Evolutionary conservation across 2,888 invertebrate genomes (phyloP), one percentile per base, ranked within the genome.

Genomic region (Zhuqinia jingwanae): DNA sequence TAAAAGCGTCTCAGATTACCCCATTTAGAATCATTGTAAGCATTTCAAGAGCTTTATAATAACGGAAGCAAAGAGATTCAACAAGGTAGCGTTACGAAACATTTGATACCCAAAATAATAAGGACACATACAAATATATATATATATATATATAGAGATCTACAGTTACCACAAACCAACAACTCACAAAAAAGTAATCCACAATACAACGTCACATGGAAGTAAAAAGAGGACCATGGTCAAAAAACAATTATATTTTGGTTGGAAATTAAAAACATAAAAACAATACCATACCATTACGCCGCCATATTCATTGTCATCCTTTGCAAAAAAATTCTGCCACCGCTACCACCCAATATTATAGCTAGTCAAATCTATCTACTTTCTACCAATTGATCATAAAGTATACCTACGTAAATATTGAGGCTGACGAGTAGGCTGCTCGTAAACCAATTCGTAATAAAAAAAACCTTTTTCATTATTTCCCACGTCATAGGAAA

Each of bases 131-230:
- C 13, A 22, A 45, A 76, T 56, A 45, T 13, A 27, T n/a, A n/a
- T n/a, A n/a, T n/a, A n/a, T n/a, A 53, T 13, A 17, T 25, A 45
- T 30, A 68, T 20, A 10, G 27, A 58, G 30, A 11, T 27, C 63
- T 27, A 78, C n/a, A 56, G 20, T 50, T 56, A 83, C 82, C 82
- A 83, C 75, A 65, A 83, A 83, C 82, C 82, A 83, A 83, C 82
- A 83, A 82, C 82, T 70, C 65, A 79, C 77, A 60, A 45, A 60
- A 53, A 60, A 60, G 3, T 36, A 30, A n/a, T 60, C 50, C 77
- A 78, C 70, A 70, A 70, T 25, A 70, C 36, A 36, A 36, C 70
- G 75, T 56, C 75, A 76, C 75, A 76, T n/a, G 56, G 22, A 47
- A 30, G 36, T 36, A 6, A 36, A 36, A 36, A 36, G 8, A 36